phyloP scores from a whole-genome alignment of 2,888 invertebrate species.

The Apotomis capreana region DNA sequence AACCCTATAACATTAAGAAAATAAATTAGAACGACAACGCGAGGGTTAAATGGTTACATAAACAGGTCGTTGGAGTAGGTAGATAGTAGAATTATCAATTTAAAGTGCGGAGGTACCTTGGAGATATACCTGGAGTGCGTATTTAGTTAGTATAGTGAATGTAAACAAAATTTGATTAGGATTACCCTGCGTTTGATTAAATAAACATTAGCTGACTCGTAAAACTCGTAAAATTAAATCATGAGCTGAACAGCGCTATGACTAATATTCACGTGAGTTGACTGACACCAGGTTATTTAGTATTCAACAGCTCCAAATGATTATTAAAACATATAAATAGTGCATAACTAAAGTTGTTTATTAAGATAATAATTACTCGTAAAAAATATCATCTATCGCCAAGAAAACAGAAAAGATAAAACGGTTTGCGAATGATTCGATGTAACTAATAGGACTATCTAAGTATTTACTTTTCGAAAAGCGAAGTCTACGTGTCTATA shows the following conservation, averaged over 20 bases:
- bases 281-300: background rate
- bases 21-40: conserved; percentile 1
- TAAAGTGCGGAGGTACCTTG: background rate
- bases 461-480: conserved; percentile 8
- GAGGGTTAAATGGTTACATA: conserved; percentile 11
- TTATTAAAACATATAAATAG: conserved; percentile 9
- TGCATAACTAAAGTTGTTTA: background rate
- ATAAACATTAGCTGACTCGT: too few species aligned
- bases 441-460: background rate
- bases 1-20: background rate
- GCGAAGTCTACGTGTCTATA: background rate
- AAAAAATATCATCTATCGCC: background rate
- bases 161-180: too few species aligned
- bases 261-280: too few species aligned
- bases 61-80: conserved; percentile 1
- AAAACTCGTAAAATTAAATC: too few species aligned
- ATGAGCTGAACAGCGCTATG: too few species aligned
- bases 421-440: background rate
- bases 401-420: background rate
- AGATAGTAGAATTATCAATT: conserved; percentile 3
- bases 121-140: background rate
- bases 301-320: conserved; percentile 15
- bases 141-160: too few species aligned
- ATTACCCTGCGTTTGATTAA: too few species aligned
- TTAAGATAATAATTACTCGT: background rate